Base-by-base conservation (phyloP, 2,888 invertebrate genomes). In the Stenodera caucasica region DNA sequence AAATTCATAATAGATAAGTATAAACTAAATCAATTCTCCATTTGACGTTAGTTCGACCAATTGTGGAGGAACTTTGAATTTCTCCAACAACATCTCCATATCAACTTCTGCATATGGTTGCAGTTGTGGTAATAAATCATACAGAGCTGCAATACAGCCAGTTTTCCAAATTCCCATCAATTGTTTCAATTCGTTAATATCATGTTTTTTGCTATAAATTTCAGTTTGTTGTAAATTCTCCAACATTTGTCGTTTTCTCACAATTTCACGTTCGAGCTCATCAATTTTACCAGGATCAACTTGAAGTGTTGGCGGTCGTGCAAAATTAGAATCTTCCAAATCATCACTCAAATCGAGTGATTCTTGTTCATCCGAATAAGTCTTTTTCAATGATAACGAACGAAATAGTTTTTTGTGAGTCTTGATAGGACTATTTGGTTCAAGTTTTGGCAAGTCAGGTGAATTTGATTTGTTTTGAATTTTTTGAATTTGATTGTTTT, bases 151-250 rank as follows among this genome's bases (percentile, higher is more conserved):
- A 23, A 54, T 58, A 30, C 65, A 65, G 3, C 61, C 63, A 7
- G 9, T 40, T 52, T 63, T 63, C 60, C 63, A 65, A 0, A 29
- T 21, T 9, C 29, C 30, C 3, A 58, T 60, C 35, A 61, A 23
- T 30, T 58, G 12, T 33, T 58, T 30, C 23, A 65, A 33, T 32
- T 63, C 52, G 6, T 53, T 32, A 14, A 65, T 11, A 40, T 65
- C 49, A 29, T 63, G 60, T 12, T 37, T 49, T 18, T 60, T 63
- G 50, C 53, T 53, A 18, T 60, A 63, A 7, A 58, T 55, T 63
- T 65, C 61, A 30, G 65, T 63, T 54, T 58, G 63, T 49, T 58
- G 58, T 18, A 63, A 55, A 4, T 58, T 54, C n/a, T 58, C 55
- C 1, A 61, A 12, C 23, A 57, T 53, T 52, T 52, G n/a, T 6